A percentile compares a stretch with the other conserved stretches of the same genome.
These are phyloP conservation scores for Microlaimidae sp. DNA, from an alignment of 2,888 invertebrate genomes.

Conservation along the genomic window DNA sequence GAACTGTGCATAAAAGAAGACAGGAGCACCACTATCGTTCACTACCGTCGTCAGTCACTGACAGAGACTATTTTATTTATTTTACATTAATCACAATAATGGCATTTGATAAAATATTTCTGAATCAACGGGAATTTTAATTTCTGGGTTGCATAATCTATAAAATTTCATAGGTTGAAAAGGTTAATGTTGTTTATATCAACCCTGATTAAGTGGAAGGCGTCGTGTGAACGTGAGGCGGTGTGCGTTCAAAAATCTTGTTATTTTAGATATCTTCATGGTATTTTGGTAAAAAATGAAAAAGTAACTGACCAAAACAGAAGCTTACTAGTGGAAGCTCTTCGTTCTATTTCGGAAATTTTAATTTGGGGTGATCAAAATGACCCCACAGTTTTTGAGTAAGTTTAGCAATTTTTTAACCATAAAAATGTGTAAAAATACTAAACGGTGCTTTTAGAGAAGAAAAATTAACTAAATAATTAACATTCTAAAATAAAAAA, in stretches of 20 bases:
- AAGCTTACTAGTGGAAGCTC: conserved; percentile 69
- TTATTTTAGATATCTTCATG: conserved; percentile 30
- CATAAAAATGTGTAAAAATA: neutral
- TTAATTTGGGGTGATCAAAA: conserved; percentile 99
- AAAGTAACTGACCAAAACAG: conserved; percentile 31
- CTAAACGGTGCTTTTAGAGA: neutral
- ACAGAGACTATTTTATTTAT: too few relatives aligned
- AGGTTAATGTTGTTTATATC: too few relatives aligned
- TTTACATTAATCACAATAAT: too few relatives aligned
- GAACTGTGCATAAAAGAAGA: too few relatives aligned
- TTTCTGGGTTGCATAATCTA: too few relatives aligned
- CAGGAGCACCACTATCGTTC: too few relatives aligned
- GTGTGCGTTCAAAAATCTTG: neutral
- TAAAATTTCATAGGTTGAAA: too few relatives aligned
- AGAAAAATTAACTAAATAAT: neutral
- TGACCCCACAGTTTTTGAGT: conserved; percentile 99
- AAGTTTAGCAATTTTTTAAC: conserved; percentile 46
- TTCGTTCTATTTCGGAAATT: conserved; percentile 92
- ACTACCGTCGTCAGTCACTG: too few relatives aligned
- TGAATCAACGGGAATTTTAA: too few relatives aligned
- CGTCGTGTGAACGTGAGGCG: too few relatives aligned
- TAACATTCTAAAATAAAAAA: neutral
- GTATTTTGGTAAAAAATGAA: conserved; percentile 30
- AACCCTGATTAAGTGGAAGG: too few relatives aligned
- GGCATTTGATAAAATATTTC: too few relatives aligned